Evolutionary conservation across 2,888 invertebrate genomes (phyloP), one percentile per base, ranked within the genome.

Genomic region (Gisinianus flammeolus): DNA sequence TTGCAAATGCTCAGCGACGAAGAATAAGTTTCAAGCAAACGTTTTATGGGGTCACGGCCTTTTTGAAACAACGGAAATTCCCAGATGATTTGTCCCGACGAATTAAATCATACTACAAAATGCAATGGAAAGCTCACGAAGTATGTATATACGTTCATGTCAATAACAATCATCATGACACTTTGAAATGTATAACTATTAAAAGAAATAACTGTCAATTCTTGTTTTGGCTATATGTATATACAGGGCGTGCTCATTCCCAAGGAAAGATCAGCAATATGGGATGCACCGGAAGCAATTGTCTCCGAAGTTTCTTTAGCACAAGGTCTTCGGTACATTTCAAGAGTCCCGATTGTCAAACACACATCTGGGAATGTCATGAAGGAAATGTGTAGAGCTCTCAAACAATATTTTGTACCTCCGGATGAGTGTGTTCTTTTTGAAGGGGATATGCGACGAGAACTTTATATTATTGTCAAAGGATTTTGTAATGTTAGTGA

Each of bases 401-500:
- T 83, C 3, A 79, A 78, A 26, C 81, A 81, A 26, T 84, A 81
- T 70, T 79, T 81, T 62, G 80, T 85, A 31, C 84, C 83, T 12
- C 83, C 84, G 5, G 80, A 79, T 24, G 83, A 83, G 72, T 71
- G 71, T 6, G 44, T 85, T 5, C 62, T 83, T 0, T 81, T 83
- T 69, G 80, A 83, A 0, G 71, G 75, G 12, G 83, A 85, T 35
- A 77, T 76, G n/a, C 68, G 74, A 1, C 64, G 83, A 33, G 82
- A 83, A 19, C 56, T 85, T 4, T 83, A 82, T 62, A 82, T 85
- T 4, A 82, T 85, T 70, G 81, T 81, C 12, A 83, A 83, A 67
- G 84, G 84, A 26, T 80, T 64, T 71, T 81, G 81, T 26, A 78
- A 84, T 35, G 84, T 84, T n/a, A n/a, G n/a, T n/a, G n/a, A n/a